Percentiles rank a stretch among this genome's conserved stretches.
Conservation (phyloP, 1,140 invertebrate species). For the Anastrepha obliqua region DNA sequence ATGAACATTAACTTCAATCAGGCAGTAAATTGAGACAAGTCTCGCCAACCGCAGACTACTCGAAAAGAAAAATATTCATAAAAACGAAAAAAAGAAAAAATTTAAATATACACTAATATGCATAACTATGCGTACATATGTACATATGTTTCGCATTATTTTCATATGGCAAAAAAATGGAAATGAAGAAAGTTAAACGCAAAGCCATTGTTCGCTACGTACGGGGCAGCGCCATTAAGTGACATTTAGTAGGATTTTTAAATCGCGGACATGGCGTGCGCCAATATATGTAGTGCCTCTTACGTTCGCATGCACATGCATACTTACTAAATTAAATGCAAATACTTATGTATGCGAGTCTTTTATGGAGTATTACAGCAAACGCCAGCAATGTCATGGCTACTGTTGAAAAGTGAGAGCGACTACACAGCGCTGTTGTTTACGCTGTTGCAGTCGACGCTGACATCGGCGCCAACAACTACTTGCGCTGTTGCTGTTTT, state of each 20-base stretch:
- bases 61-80: constrained; percentile 4
- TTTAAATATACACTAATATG: constrained; percentile 22
- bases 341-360: neutral
- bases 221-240: neutral
- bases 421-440: neutral
- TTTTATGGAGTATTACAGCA: constrained; percentile 18
- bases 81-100: constrained; percentile 36
- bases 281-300: neutral
- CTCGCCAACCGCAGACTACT: neutral
- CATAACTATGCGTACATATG: neutral
- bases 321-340: neutral
- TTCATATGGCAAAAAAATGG: constrained; percentile 7
- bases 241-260: constrained; percentile 15
- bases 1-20: constrained; percentile 49
- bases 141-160: neutral
- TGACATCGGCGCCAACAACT: neutral
- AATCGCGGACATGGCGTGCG: neutral
- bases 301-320: neutral
- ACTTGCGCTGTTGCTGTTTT: neutral
- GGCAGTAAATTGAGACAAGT: neutral
- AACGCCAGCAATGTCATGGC: constrained; percentile 32
- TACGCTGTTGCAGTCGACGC: neutral
- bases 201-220: constrained; percentile 18
- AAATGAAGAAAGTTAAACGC: constrained; percentile 49
- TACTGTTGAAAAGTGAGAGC: constrained; percentile 41